Evolutionary conservation across 2,797 vertebrate genomes (phyloP), one percentile per base, ranked within the genome.

Genomic region (Acropternis orthonyx): DNA sequence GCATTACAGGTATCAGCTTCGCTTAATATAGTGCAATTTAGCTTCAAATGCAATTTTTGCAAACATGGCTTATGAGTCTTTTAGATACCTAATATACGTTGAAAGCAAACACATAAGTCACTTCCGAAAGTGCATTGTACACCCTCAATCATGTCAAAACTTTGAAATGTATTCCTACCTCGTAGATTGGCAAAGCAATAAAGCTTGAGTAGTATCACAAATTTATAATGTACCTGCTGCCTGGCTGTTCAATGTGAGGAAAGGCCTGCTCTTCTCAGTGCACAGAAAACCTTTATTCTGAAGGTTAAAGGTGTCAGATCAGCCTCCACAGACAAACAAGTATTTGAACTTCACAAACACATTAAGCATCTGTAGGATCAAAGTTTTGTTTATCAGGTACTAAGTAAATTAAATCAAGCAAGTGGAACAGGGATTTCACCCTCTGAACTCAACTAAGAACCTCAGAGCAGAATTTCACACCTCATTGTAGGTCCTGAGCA

Each of bases 341-440:
- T 95, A 94, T 95, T 96, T 96, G 91, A 85, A 69, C 85, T 92
- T 92, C 92, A 92, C 87, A 81, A 84, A 89, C 55, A 80, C 51
- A 63, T 66, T 75, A 77, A 88, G 73, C 65, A 94, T 88, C 87
- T 34, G 32, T 28, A 91, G 68, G 85, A 96, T 89, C 92, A 89
- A 93, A 95, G 91, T 95, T 94, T 96, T 93, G 69, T 95, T 94
- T 96, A 96, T 93, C 66, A 41, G 37, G 43, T 30, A 55, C 78
- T 83, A 84, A 59, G 89, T 86, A 89, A 93, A 94, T 85, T 72
- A 93, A 81, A 92, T 63, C 81, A 85, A 81, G 72, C 61, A 68
- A 94, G 69, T 0, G 1, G 72, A 91, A 89, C 66, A 32, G 66
- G 67, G 85, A 93, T 95, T 93, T 93, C 51, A 93, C 63, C 78